These are phyloP conservation scores for Drosophila quinaria DNA, from an alignment of 2,888 invertebrate species.

Conservation along the genomic window DNA sequence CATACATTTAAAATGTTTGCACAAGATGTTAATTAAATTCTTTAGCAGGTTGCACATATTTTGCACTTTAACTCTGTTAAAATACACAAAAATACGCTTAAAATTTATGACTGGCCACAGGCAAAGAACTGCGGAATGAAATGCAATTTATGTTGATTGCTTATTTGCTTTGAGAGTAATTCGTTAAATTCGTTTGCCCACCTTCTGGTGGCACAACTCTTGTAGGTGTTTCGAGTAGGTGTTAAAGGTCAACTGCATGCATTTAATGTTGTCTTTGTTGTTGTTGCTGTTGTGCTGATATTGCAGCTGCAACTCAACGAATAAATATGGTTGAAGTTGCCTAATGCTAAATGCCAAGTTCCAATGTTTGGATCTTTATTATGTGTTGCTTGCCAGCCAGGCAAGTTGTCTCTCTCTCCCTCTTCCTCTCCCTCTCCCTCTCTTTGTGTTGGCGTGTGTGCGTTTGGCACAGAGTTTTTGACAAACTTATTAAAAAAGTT, in stretches of 20 bases:
- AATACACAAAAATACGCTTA: constrained; percentile 36
- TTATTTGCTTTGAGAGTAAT: constrained; percentile 78
- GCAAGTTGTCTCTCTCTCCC: constrained; percentile 13
- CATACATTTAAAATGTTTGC: constrained; percentile 14
- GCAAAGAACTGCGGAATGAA: constrained; percentile 63
- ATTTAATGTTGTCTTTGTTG: constrained; percentile 12
- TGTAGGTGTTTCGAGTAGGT: constrained; percentile 67
- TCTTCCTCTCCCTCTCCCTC: background rate
- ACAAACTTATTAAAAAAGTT: constrained; percentile 81
- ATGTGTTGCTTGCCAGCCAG: constrained; percentile 35
- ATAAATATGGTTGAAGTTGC: constrained; percentile 39
- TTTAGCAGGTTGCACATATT: constrained; percentile 15
- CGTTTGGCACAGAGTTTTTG: constrained; percentile 55
- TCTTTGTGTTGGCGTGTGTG: constrained; percentile 11
- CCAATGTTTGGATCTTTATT: constrained; percentile 42
- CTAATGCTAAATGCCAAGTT: constrained; percentile 60
- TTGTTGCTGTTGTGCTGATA: constrained; percentile 23
- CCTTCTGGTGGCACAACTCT: constrained; percentile 11
- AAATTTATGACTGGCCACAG: constrained; percentile 51
- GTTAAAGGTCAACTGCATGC: constrained; percentile 66
- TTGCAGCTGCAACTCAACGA: constrained; percentile 40
- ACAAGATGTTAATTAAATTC: constrained; percentile 27
- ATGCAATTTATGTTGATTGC: constrained; percentile 79
- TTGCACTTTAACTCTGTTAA: constrained; percentile 16
- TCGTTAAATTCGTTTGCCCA: constrained; percentile 65